Base-by-base conservation (phyloP, 2,888 invertebrate species). In the Cataglyphis livida region DNA sequence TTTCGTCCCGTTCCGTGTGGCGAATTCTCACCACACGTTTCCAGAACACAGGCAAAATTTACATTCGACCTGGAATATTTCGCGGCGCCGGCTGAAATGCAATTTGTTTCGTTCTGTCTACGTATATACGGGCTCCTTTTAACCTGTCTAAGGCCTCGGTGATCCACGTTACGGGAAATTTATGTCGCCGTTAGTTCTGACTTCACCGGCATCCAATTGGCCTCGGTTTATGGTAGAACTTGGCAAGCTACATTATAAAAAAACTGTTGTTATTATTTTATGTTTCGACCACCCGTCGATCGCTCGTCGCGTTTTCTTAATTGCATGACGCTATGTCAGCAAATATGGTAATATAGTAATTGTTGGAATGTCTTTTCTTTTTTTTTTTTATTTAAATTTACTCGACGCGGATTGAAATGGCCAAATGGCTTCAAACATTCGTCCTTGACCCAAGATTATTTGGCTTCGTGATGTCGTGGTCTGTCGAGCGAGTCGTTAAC, bases 11-110 rank as follows among this genome's bases (percentile, higher is more conserved):
- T 84, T 4, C 68, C 79, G 51, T 57, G 25, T 51, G 25, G 57
- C 54, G 59, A 48, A 74, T 54, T 10, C 81, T 64, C 68, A 62
- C 65, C 84, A 61, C 84, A 64, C 83, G 81, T 68, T 75, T 86
- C 82, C 66, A 61, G 74, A 65, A 83, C 81, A 61, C 78, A 83
- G 82, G 41, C 84, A 85, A 87, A 91, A 92, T 92, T 92, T 91
- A 90, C 89, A 92, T 91, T 90, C 90, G 84, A 86, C 83, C 85
- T 68, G 88, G 87, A 91, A 92, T 91, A 91, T 91, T 89, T 90
- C 88, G 83, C 87, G 87, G 88, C 84, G 81, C 81, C 64, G 71
- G 82, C 81, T 84, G 85, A 81, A 88, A 87, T 86, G 89, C 90
- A 91, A 92, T 92, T 92, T 90, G 90, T 92, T 91, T 89, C 89